Percentiles rank a stretch among this genome's conserved stretches.
phyloP scores from a whole-genome alignment of 1,140 invertebrate genomes.

The Listronotus oregonensis region DNA sequence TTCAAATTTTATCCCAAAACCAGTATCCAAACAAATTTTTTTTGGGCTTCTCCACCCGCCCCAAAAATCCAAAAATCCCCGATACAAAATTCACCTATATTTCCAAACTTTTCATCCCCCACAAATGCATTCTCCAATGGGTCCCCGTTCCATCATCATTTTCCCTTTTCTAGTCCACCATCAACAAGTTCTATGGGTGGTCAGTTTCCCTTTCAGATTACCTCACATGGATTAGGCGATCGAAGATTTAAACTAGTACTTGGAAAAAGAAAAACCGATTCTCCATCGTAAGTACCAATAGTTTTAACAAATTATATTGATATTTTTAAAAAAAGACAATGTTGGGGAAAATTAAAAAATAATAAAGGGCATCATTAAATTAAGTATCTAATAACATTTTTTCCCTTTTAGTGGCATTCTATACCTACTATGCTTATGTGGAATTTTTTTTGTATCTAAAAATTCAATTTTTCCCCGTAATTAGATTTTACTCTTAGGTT shows the following conservation, averaged over 20 bases:
- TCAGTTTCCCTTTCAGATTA: slow-evolving; percentile 8
- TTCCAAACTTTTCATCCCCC: no score
- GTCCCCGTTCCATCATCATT: slow-evolving; percentile 1
- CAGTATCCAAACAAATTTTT: not conserved
- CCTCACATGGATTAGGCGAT: not conserved
- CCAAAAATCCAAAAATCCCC: not conserved
- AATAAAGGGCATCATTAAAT: no score
- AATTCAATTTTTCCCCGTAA: no score
- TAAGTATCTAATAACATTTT: no score
- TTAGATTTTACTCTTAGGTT: no score
- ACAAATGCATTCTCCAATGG: not conserved
- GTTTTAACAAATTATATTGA: no score
- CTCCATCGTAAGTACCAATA: not conserved
- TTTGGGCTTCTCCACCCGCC: not conserved
- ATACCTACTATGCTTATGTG: no score
- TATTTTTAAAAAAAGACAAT: no score
- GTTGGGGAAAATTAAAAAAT: no score
- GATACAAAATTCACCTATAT: not conserved
- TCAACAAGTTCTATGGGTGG: not conserved
- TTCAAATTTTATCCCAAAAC: not conserved
- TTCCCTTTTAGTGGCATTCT: no score
- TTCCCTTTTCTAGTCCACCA: not conserved
- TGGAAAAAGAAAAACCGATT: slow-evolving; percentile 9
- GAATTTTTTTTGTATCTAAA: no score
- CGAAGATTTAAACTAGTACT: not conserved